Evolutionary conservation across 1,140 invertebrate genomes (phyloP), one percentile per base, ranked within the genome.

Genomic region (Euwallacea fornicatus): DNA sequence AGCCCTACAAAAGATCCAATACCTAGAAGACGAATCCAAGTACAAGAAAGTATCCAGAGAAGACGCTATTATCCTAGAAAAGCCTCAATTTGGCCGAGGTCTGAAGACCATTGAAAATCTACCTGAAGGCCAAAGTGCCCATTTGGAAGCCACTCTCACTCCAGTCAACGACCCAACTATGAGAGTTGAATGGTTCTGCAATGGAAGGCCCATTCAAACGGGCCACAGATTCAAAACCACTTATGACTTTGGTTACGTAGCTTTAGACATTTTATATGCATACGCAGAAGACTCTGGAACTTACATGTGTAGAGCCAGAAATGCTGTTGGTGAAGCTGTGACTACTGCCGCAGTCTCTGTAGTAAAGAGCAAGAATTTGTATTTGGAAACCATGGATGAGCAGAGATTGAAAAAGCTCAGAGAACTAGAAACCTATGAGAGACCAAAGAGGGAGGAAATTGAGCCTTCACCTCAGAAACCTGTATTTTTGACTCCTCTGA

Each of bases 171-270:
- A 98, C 83, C 93, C 94, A 6, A 95, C 93, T 0, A 95, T 98
- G 93, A 89, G 91, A 69, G 93, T 98, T 16, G 95, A 98, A 84
- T 98, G 96, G 96, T 97, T 88, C 81, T 91, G 93, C 79, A 95
- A 98, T 83, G 96, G 95, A 64, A 87, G 88, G 76, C 94, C 95
- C 0, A 89, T 98, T 75, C 90, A 91, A 76, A 92, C 94, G 78
- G 93, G 94, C 76, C 93, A 95, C 78, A 88, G 94, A 74, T 95
- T 95, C 82, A 94, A 95, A 81, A 95, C 94, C 7, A 93, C 92
- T 7, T 95, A 98, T 78, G 96, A 98, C 80, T 98, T 98, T 84
- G 96, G 96, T 70, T 98, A 95, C 81, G 95, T 98, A 7, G 93
- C 95, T 62, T 84, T 98, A 46, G 96, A 98, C 81, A 93, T 99